phyloP scores from a whole-genome alignment of 30 jellyfish, hydroid and myxozoan genomes.

The Chrysaora quinquecirrha region DNA sequence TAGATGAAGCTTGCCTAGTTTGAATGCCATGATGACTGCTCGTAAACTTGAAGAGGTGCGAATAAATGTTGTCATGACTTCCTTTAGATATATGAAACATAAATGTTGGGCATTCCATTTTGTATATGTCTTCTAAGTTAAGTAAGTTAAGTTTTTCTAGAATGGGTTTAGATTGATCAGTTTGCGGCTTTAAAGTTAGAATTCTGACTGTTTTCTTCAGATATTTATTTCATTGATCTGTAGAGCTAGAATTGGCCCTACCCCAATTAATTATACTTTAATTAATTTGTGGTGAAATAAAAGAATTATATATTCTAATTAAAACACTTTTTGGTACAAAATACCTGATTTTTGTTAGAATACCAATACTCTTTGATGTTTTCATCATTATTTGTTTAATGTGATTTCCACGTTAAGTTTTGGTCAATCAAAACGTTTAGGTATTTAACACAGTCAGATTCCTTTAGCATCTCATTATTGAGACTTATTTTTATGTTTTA shows the following conservation, averaged over 20 bases:
- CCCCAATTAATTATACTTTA: conserved; percentile 27
- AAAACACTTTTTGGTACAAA: conserved; percentile 13
- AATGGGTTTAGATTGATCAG: conserved; percentile 18
- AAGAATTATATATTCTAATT: conserved; percentile 7
- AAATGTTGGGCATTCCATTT: conserved; percentile 21
- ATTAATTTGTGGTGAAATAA: conserved; percentile 27
- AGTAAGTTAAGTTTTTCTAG: conserved; percentile 13
- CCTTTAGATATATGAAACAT: conserved; percentile 38
- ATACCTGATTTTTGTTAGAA: conserved; percentile 13
- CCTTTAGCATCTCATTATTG: conserved; percentile 18
- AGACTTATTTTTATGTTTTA: not conserved
- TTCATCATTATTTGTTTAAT: conserved; percentile 17
- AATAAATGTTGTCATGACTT: not conserved
- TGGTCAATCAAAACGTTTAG: conserved; percentile 17
- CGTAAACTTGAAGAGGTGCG: not conserved
- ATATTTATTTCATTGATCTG: not conserved
- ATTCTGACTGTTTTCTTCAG: conserved; percentile 30
- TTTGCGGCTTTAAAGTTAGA: conserved; percentile 2
- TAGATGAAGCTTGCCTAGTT: conserved; percentile 30
- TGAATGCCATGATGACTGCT: conserved; percentile 12
- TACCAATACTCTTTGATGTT: conserved; percentile 20
- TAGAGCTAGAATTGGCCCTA: not conserved
- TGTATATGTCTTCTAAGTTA: conserved; percentile 41
- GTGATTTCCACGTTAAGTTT: conserved; percentile 35
- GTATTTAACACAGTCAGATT: conserved; percentile 11